Conservation (phyloP, 2,113 vertebrate genomes). For the Gavia stellata region DNA sequence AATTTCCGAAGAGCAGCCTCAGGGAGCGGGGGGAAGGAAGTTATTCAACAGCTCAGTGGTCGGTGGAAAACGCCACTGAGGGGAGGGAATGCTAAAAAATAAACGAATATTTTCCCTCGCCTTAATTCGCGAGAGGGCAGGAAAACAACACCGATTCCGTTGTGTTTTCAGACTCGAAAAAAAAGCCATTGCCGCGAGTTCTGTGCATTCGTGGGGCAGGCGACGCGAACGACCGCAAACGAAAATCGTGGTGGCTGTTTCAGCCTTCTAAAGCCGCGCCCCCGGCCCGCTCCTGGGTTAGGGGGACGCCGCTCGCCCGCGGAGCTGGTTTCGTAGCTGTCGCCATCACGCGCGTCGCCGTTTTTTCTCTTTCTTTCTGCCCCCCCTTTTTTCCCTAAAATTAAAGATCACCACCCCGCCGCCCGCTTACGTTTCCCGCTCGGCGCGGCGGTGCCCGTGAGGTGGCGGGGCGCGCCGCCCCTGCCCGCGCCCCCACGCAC, state of each 20-base stretch:
- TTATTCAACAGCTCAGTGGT: background rate
- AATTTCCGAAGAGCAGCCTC: background rate
- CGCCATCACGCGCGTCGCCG: background rate
- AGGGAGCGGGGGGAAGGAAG: background rate
- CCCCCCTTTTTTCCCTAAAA: accelerated
- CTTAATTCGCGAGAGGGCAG: background rate
- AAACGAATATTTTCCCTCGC: background rate
- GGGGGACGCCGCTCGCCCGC: background rate
- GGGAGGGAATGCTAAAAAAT: background rate
- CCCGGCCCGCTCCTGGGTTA: background rate
- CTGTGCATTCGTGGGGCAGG: background rate
- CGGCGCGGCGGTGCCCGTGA: too few species aligned
- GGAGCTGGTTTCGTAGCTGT: too few species aligned
- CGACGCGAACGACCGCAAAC: background rate
- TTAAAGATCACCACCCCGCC: accelerated
- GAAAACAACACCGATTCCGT: background rate
- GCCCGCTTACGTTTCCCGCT: background rate
- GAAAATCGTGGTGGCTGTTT: background rate
- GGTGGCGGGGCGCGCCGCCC: background rate
- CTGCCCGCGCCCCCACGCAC: background rate
- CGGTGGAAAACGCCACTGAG: background rate
- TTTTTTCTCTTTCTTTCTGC: background rate
- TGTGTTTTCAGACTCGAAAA: background rate
- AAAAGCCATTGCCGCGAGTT: background rate
- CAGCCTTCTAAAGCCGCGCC: accelerated